These are phyloP conservation scores for Sclerurus mexicanus DNA, from an alignment of 2,113 vertebrate species.

Conservation along the genomic window DNA sequence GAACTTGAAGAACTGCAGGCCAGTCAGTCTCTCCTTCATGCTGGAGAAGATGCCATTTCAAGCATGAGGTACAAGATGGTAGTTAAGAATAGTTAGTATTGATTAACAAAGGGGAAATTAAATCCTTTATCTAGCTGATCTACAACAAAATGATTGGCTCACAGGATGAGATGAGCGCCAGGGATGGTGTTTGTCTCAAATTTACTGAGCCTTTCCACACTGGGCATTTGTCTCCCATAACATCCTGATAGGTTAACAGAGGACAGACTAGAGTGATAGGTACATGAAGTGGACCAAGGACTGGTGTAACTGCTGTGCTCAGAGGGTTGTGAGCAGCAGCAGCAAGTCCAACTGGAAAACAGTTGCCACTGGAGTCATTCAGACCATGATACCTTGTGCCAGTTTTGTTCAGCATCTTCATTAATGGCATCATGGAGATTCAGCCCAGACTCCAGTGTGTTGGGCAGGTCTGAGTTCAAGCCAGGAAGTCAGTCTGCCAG, in stretches of 20 bases:
- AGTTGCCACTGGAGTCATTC: neutral
- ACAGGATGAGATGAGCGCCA: neutral
- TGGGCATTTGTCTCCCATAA: neutral
- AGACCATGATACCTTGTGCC: no score
- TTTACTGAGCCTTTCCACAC: neutral
- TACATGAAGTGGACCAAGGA: neutral
- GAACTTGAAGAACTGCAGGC: neutral
- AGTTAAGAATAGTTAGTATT: neutral
- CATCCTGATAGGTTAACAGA: neutral
- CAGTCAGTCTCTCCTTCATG: neutral
- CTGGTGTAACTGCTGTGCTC: neutral
- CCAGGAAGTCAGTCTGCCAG: neutral
- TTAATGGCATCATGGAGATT: neutral
- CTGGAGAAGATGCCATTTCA: neutral
- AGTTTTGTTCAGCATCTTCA: neutral
- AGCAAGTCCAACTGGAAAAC: neutral
- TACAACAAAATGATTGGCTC: neutral
- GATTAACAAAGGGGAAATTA: neutral
- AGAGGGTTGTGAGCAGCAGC: neutral
- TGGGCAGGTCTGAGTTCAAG: neutral
- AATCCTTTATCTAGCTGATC: neutral
- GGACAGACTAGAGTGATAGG: neutral
- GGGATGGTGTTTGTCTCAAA: neutral
- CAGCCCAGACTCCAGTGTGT: neutral
- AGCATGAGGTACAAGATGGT: neutral